phyloP scores from a whole-genome alignment of 2,113 vertebrate genomes.

The Egretta garzetta region DNA sequence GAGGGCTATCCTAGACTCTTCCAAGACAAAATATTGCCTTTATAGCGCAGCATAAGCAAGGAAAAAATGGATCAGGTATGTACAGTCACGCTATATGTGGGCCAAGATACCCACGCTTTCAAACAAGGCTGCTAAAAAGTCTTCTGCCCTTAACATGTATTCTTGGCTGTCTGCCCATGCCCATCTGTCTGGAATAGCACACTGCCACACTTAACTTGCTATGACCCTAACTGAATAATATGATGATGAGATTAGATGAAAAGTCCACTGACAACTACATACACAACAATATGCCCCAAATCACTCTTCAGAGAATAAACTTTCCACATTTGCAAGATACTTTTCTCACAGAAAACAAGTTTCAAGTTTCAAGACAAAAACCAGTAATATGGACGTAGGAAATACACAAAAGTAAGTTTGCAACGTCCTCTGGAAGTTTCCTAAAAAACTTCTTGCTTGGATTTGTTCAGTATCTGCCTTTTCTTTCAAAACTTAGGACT shows the following conservation, averaged over 20 bases:
- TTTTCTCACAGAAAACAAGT: background rate
- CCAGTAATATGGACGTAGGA: accelerated
- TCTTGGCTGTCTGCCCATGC: background rate
- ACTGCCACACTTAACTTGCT: background rate
- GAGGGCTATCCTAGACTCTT: background rate
- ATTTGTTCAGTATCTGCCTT: background rate
- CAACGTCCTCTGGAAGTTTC: background rate
- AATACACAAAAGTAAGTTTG: accelerated
- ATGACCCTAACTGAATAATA: background rate
- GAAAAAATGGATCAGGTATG: too few relatives aligned
- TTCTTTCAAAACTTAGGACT: background rate
- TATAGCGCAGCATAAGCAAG: accelerated
- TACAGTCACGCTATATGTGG: accelerated
- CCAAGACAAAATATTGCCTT: background rate
- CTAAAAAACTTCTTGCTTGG: background rate
- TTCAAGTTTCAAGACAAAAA: background rate
- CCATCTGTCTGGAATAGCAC: slow-evolving; percentile 12
- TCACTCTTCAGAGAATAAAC: background rate
- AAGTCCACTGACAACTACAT: background rate
- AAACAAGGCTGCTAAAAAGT: background rate
- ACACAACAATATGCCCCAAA: background rate
- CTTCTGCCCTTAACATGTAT: background rate
- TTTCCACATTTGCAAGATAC: background rate
- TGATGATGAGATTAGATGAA: background rate
- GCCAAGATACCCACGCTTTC: background rate